phyloP scores from a whole-genome alignment of 2,888 invertebrate genomes.

The Tachina grossa region DNA sequence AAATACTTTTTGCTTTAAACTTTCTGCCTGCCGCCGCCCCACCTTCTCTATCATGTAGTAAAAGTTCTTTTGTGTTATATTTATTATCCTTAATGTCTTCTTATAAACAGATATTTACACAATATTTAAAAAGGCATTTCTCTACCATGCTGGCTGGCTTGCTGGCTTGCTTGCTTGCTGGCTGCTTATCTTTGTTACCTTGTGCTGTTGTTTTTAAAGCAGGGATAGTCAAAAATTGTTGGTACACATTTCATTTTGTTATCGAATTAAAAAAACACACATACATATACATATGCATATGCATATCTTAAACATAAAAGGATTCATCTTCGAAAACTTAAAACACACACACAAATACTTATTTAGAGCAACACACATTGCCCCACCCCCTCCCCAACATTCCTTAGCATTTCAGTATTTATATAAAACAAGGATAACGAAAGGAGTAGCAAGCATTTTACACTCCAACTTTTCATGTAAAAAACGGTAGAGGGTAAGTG shows the following conservation, averaged over 20 bases:
- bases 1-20: background rate
- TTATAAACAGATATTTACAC: constrained; percentile 62
- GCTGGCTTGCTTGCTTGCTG: constrained; percentile 35
- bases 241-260: constrained; percentile 70
- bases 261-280: constrained; percentile 49
- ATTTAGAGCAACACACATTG: constrained; percentile 11
- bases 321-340: constrained; percentile 65
- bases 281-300: no score
- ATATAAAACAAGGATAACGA: constrained; percentile 55
- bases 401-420: constrained; percentile 14
- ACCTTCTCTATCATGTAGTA: background rate
- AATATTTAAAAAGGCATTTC: constrained; percentile 59
- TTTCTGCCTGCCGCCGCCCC: background rate
- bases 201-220: constrained; percentile 39
- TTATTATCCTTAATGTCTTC: constrained; percentile 68
- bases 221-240: constrained; percentile 39
- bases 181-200: constrained; percentile 65
- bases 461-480: constrained; percentile 19
- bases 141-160: constrained; percentile 24
- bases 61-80: constrained; percentile 55
- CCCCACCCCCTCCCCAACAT: constrained; percentile 10
- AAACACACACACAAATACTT: background rate
- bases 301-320: constrained; percentile 65
- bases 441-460: constrained; percentile 29
- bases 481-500: background rate